Conservation (phyloP, 2,888 invertebrate genomes). For the Octodonta nipae region DNA sequence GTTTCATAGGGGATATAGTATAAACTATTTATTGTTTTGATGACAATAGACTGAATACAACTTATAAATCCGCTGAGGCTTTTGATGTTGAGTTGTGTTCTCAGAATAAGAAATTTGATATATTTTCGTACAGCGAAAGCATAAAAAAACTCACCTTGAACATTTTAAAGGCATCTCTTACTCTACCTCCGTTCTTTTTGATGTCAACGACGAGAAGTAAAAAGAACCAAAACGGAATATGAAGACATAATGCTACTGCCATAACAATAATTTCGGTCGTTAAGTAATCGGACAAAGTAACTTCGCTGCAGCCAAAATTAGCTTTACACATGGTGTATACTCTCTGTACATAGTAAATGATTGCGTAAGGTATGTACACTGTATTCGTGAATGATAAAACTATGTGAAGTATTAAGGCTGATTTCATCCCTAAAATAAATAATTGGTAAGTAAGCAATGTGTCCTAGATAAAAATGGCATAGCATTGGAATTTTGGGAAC, state of each 20-base stretch:
- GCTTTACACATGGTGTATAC: conserved; percentile 60
- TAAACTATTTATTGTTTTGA: too few relatives aligned
- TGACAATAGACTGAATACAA: too few relatives aligned
- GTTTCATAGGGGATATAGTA: too few relatives aligned
- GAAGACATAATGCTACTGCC: conserved; percentile 50
- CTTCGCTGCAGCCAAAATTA: conserved; percentile 48
- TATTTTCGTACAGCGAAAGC: not conserved
- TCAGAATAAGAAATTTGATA: too few relatives aligned
- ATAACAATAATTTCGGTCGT: conserved; percentile 58
- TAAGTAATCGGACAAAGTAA: conserved; percentile 53
- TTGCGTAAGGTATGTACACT: conserved; percentile 71
- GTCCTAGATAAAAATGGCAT: too few relatives aligned
- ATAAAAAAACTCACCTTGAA: conserved; percentile 20
- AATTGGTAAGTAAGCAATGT: not conserved
- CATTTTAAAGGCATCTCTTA: conserved; percentile 40
- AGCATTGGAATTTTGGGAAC: too few relatives aligned
- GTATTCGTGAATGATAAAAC: conserved; percentile 62
- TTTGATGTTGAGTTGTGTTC: too few relatives aligned
- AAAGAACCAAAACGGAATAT: conserved; percentile 54
- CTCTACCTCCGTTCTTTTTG: conserved; percentile 50
- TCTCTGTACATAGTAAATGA: conserved; percentile 67
- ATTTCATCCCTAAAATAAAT: conserved; percentile 44
- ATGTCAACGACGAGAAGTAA: conserved; percentile 52
- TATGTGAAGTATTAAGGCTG: conserved; percentile 56
- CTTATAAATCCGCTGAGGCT: too few relatives aligned